A percentile compares a stretch with the other conserved stretches of the same genome.
These are phyloP conservation scores for Pterocles orientalis DNA, from an alignment of 2,113 vertebrate genomes.

Conservation along the genomic window DNA sequence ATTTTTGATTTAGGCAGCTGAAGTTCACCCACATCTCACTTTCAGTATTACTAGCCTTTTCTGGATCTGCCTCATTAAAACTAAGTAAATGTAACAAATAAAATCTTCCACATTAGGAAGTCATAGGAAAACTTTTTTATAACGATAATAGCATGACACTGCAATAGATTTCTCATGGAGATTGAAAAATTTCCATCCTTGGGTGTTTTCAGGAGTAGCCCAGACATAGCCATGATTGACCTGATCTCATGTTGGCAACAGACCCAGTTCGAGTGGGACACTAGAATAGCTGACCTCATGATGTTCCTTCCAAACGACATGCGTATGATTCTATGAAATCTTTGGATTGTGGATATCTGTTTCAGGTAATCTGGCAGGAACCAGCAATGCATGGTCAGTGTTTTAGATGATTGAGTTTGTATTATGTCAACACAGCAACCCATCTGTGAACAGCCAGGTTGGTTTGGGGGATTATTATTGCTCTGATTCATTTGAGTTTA, in stretches of 20 bases:
- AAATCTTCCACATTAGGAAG: neutral
- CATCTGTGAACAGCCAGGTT: neutral
- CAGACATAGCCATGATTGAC: neutral
- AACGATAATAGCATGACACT: neutral
- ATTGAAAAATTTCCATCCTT: rapidly evolving
- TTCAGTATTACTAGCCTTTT: neutral
- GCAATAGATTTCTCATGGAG: neutral
- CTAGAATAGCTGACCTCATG: neutral
- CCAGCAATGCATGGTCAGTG: neutral
- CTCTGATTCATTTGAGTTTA: neutral
- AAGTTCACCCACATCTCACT: neutral
- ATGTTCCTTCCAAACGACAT: neutral
- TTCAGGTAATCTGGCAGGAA: neutral
- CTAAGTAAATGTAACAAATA: neutral
- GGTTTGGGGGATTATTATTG: neutral
- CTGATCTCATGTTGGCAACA: neutral
- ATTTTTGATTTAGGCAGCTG: neutral
- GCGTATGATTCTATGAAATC: neutral
- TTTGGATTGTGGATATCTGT: neutral
- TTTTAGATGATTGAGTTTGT: neutral
- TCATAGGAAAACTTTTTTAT: neutral
- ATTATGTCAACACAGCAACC: neutral
- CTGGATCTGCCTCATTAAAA: neutral
- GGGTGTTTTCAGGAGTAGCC: neutral
- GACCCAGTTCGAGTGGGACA: rapidly evolving